Base-by-base conservation (phyloP, 2,113 vertebrate species). In the Ageneiosus marmoratus region DNA sequence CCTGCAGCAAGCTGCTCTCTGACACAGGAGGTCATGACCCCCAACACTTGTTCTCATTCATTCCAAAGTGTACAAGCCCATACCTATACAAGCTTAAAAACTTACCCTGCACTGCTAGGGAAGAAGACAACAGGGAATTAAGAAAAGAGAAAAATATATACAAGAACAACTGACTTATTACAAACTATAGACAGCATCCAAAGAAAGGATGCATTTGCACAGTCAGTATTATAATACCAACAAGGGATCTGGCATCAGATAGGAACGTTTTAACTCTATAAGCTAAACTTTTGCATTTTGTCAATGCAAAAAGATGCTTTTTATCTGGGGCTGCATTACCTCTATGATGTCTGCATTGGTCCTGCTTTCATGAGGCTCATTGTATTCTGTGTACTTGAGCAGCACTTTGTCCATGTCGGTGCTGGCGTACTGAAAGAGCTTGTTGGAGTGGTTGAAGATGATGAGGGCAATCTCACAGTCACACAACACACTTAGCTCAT, bases 331-430 rank as follows among this genome's bases (percentile, higher is more conserved):
- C 18, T 27, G 37, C 22, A 15, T 86, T 90, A 96, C 96, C 96
- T 96, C 96, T 0, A 96, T 95, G 89, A 96, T 96, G 90, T 96
- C 96, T 0, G 96, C 94, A 0, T 96, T 96, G 92, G 96, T 96
- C 86, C 96, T 91, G 91, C 95, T 96, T 92, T 96, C 96, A 0
- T 96, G 96, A 0, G 96, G 96, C 85, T 96, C 96, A 0, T 96
- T 96, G 94, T 96, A 96, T 92, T 96, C 95, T 0, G 96, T 96
- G 92, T 96, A 96, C 86, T 96, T 96, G 87, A 96, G 96, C 82
- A 96, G 94, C 86, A 96, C 96, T 87, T 96, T 96, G 94, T 96
- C 96, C 96, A 96, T 96, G 94, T 96, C 96, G 0, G 96, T 96
- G 94, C 95, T 96, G 91, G 96, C 96, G 0, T 96, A 96, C 87